phyloP scores from a whole-genome alignment of 2,797 vertebrate species.

The Taeniopygia guttata region DNA sequence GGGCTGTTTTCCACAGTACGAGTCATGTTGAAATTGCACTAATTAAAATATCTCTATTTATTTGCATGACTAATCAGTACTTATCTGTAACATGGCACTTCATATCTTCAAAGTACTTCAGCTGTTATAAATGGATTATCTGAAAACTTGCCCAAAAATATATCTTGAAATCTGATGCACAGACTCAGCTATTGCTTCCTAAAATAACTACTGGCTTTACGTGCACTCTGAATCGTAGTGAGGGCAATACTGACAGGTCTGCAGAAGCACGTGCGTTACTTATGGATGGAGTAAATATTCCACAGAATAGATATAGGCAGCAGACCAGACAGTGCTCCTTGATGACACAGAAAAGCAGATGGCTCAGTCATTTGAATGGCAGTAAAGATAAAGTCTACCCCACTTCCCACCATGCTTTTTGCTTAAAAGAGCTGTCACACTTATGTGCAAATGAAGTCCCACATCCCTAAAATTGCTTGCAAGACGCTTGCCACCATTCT shows the following conservation, averaged over 20 bases:
- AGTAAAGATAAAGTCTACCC: background rate
- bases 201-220: background rate
- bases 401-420: background rate
- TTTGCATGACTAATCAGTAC: conserved; percentile 39
- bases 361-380: background rate
- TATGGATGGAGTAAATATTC: background rate
- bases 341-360: background rate
- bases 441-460: background rate
- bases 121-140: background rate
- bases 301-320: background rate
- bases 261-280: background rate
- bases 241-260: background rate
- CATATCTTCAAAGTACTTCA: conserved; percentile 25
- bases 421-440: background rate
- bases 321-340: background rate
- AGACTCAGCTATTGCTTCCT: background rate
- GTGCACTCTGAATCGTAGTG: background rate
- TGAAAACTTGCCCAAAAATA: background rate
- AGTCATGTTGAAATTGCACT: conserved; percentile 7
- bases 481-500: background rate
- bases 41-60: conserved; percentile 37
- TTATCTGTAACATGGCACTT: conserved; percentile 16
- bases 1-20: background rate
- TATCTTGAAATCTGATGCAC: background rate
- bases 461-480: background rate